Evolutionary conservation across 2,797 vertebrate genomes (phyloP), one percentile per base, ranked within the genome.

Genomic region (Mormyrus hasselquistii): DNA sequence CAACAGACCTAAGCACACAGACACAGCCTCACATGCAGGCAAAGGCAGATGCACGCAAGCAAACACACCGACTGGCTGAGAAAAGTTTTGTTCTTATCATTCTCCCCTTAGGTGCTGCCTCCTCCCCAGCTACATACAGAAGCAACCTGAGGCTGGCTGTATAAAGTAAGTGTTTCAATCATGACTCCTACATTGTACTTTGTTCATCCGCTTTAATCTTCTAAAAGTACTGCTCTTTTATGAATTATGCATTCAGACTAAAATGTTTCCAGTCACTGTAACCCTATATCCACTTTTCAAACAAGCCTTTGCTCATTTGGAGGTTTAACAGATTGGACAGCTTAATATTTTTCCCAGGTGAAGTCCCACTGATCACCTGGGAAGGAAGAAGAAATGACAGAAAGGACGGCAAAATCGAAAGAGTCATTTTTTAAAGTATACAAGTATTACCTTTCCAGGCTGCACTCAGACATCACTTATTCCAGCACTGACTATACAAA

Each of bases 221-320:
- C 62, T 87, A 9, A 34, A 69, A 76, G 84, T 85, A n/a, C 22
- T 59, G 25, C 52, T 29, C 49, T 65, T 76, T 76, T 52, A 38
- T 76, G 38, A 86, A 87, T 87, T 53, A 76, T 87, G 69, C 62
- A 87, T 89, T 52, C 65, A 76, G 29, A 76, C 49, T 53, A 57
- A 79, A 86, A 84, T 50, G 19, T 50, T 87, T 53, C 49, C 62
- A 55, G 88, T 22, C 19, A 41, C 65, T 73, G 25, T 44, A 62
- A 49, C 62, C 9, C 34, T 50, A 76, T 49, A 29, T 38, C 83
- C 57, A 73, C 41, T 86, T 53, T 76, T 34, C 57, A 89, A 50
- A 87, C 22, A 16, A 89, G 84, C 50, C 84, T 87, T 86, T 52
- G 50, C 88, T 89, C 62, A 16, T 41, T 16, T 87, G 38, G 47